Percentiles rank a stretch among this genome's conserved stretches.
Conservation (phyloP, 2,888 invertebrate genomes). For the Ptilodon capucinus region DNA sequence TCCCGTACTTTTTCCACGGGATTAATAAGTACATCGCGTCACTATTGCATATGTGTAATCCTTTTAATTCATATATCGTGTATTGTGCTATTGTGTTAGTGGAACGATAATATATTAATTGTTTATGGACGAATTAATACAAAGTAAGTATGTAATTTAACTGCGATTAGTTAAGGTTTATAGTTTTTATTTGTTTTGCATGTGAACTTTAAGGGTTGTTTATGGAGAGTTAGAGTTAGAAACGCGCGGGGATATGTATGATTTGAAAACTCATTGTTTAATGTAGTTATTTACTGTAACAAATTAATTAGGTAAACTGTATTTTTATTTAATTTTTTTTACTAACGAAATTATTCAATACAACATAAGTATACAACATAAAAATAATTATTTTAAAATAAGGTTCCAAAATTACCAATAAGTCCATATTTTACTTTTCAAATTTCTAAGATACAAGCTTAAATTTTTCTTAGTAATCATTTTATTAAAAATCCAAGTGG, state of each 20-base stretch:
- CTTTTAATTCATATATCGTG: constrained; percentile 25
- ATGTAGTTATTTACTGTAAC: no score
- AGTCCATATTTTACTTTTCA: no score
- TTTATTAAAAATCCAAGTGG: no score
- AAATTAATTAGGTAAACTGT: no score
- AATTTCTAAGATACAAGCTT: no score
- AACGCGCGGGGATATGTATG: background rate
- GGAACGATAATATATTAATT: constrained; percentile 26
- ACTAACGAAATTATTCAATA: no score
- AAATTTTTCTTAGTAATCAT: no score
- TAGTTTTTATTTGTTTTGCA: background rate
- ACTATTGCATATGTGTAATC: constrained; percentile 7
- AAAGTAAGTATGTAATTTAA: constrained; percentile 28
- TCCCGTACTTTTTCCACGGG: constrained; percentile 52
- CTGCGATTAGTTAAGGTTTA: constrained; percentile 2
- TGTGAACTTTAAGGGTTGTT: background rate
- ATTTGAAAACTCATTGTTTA: no score
- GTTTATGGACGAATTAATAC: constrained; percentile 24
- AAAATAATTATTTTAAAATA: no score
- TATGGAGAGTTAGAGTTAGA: background rate
- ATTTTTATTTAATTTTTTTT: no score
- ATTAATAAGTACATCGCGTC: constrained; percentile 21
- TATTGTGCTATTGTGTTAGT: constrained; percentile 34
- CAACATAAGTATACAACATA: no score
- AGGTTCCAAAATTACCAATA: no score